Evolutionary conservation across 92 coral and sea anemone genomes (phyloP), one percentile per base, ranked within the genome.

Genomic region (Metridium senile): DNA sequence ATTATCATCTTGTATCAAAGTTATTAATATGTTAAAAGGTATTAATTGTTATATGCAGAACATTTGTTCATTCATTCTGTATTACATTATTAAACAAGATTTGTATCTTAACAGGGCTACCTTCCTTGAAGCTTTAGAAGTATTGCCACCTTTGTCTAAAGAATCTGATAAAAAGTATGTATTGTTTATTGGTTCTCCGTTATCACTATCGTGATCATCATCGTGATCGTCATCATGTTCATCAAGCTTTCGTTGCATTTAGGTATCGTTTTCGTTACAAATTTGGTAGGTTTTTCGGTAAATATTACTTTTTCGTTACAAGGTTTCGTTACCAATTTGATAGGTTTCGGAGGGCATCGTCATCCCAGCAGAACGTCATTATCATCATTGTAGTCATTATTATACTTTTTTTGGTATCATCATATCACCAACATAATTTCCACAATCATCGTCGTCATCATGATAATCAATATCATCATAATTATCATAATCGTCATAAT

Each of bases 101-200:
- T 17, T 34, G 23, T 33, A 8, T 34, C 0, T 19, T 22, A 11
- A 9, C 74, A 89, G 97, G 76, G 84, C 66, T 26, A 51, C 85
- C 4, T 91, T 91, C 35, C 84, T 78, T 30, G 70, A 75, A 39
- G 88, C 89, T 46, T 72, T 91, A 53, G 73, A 68, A 39, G 53
- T 71, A 43, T 84, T 86, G 23, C 91, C 97, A 4, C 88, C 80
- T 22, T 73, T 89, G 59, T 81, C 89, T 54, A 91, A 91, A 59
- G 97, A 91, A 49, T 85, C 93, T n/a, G 97, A 91, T 59, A 82
- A 82, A 52, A 91, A 93, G 97, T 91, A 68, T 58, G 80, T 30
- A 18, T 19, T 28, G 3, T 47, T 1, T 51, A 65, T 25, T 31
- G 27, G n/a, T n/a, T 29, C 20, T 29, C 22, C 16, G 19, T 16